Base-by-base conservation (phyloP, 2,113 vertebrate genomes). In the Lagopus muta region DNA sequence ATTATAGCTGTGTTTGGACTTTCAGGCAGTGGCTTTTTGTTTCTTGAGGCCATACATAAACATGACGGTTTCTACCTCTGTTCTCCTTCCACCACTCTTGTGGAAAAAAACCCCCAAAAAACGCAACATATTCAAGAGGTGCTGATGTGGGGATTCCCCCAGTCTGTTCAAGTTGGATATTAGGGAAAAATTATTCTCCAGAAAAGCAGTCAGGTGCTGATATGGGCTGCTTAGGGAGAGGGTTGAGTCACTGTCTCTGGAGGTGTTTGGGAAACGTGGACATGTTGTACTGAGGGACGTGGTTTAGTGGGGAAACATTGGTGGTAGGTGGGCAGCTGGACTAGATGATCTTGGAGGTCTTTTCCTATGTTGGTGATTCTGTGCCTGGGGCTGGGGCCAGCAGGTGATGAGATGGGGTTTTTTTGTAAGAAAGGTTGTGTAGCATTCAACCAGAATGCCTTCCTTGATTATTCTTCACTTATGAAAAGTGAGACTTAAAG, bases 81-180 rank as follows among this genome's bases (percentile, higher is more conserved):
- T 0, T 64, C 47, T 72, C 1, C n/a, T 40, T 82, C 11, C 10
- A 17, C 10, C 17, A 2, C 4, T n/a, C 21, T 24, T 70, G 27
- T 54, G 62, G 62, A 32, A 42, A 55, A 64, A 55, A 60, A 25
- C 22, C 15, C 40, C 38, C 9, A 38, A 54, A 64, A 25, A 28
- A 3, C 2, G 2, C 54, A 32, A 0, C 0, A 0, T 2, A 11
- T 21, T 11, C 8, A 34, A 12, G 43, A 25, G 43, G 7, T 36
- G 47, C 10, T 55, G 20, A 1, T 15, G 14, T 62, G 52, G 40
- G 11, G 32, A 10, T 43, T 69, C 4, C 28, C 6, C 47, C 52
- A 30, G 5, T 54, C 27, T 54, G 17, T 54, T 54, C 52, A 54
- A 15, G 15, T 30, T 17, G 27, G 27, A 54, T 54, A 30, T 27